Conservation (phyloP, 2,113 vertebrate genomes). For the Todiramphus chloris region DNA sequence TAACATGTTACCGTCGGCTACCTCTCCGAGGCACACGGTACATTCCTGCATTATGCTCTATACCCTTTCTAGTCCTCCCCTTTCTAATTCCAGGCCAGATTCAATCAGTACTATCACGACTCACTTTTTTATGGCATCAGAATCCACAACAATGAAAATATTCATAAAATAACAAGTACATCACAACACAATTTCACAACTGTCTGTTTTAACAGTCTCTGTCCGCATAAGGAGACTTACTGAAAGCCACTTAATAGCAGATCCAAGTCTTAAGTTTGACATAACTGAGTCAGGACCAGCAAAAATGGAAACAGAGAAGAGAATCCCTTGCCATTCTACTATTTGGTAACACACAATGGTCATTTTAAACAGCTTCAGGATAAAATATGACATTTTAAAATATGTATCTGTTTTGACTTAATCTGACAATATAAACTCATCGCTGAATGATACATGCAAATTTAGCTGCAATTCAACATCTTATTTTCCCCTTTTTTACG, state of each 20-base stretch:
- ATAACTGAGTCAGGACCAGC: not conserved
- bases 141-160: not conserved
- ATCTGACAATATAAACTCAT: not conserved
- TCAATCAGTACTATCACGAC: not conserved
- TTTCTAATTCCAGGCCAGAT: not conserved
- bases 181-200: not conserved
- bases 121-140: not conserved
- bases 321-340: not conserved
- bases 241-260: not conserved
- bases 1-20: not conserved
- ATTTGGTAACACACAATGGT: not conserved
- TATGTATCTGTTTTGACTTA: not conserved
- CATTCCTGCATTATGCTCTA: not conserved
- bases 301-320: not conserved
- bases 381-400: not conserved
- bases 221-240: not conserved
- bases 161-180: not conserved
- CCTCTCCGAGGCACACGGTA: not conserved
- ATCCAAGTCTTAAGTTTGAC: not conserved
- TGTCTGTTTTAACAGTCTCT: not conserved
- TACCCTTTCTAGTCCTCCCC: not conserved
- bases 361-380: not conserved
- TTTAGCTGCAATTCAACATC: not conserved
- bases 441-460: not conserved
- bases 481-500: not conserved